phyloP scores from a whole-genome alignment of 2,797 vertebrate species.

The Acestrorhynchus altus region DNA sequence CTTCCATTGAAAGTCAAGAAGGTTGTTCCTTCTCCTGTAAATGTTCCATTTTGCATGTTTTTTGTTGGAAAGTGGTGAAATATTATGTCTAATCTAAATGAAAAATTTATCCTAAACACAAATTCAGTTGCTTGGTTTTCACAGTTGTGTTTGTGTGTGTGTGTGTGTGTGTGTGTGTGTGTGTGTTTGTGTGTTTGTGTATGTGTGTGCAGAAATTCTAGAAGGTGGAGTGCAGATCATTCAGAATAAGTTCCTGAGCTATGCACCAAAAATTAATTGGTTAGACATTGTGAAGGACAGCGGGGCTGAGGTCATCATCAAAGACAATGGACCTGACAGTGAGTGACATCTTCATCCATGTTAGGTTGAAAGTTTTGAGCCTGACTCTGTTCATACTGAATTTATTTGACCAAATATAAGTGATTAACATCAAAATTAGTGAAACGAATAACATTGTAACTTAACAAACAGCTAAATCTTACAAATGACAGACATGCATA shows the following conservation, averaged over 20 bases:
- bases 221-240: constrained; percentile 89
- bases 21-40: too few species aligned
- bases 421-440: not conserved
- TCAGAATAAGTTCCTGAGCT: constrained; percentile 88
- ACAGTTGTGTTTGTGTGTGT: not conserved
- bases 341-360: constrained; percentile 58
- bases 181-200: constrained; percentile 28
- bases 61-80: too few species aligned
- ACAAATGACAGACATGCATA: not conserved
- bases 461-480: not conserved
- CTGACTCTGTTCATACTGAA: not conserved
- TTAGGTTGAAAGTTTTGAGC: too few species aligned
- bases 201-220: constrained; percentile 85
- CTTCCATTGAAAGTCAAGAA: too few species aligned
- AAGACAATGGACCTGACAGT: constrained; percentile 79
- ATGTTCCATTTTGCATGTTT: not conserved
- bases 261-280: constrained; percentile 88
- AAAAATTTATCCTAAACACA: too few species aligned
- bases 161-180: constrained; percentile 19
- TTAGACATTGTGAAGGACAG: constrained; percentile 87
- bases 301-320: constrained; percentile 70
- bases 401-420: not conserved
- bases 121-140: too few species aligned
- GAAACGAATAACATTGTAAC: too few species aligned
- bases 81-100: too few species aligned